Evolutionary conservation across 2,888 invertebrate species (phyloP), one percentile per base, ranked within the genome.

Genomic region (Athalia rosae): DNA sequence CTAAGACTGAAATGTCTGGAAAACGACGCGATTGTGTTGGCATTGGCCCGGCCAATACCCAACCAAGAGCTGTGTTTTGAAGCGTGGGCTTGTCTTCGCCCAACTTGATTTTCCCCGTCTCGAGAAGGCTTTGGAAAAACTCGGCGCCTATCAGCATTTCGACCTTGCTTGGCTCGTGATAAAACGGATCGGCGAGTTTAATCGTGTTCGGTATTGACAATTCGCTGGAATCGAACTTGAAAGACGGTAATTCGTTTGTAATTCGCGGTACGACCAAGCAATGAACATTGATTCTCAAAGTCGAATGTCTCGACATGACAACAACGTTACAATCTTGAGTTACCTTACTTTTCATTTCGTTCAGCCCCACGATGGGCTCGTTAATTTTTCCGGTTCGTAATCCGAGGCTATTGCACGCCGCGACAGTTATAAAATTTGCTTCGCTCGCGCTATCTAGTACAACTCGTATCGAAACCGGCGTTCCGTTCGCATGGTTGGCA

Each of bases 201-300:
- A n/a, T n/a, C n/a, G n/a, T n/a, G n/a, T n/a, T n/a, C n/a, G n/a
- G n/a, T n/a, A n/a, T n/a, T n/a, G n/a, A n/a, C n/a, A n/a, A n/a
- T n/a, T n/a, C 6, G 61, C 0, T 63, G 71, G 76, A 59, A 81
- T 80, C 69, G 13, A 80, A 50, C 5, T 50, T 15, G 11, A 77
- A 7, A 2, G 76, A 77, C 9, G 81, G 81, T 15, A 81, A 59
- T 0, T 6, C 48, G n/a, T 80, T 80, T 9, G 80, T 78, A 9
- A 81, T 79, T 28, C 48, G 61, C 6, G 69, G 67, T 15, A 79
- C 79, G 11, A 81, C 67, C 0, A 79, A 62, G 62, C 80, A 78
- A 63, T 59, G 61, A 15, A 76, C 61, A 43, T 73, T 77, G 11
- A 76, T 50, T 7, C 48, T 9, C 5, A 67, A 77, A 13, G 58